These are phyloP conservation scores for Daktulosphaira vitifoliae DNA, from an alignment of 1,140 invertebrate genomes.

Conservation along the genomic window DNA sequence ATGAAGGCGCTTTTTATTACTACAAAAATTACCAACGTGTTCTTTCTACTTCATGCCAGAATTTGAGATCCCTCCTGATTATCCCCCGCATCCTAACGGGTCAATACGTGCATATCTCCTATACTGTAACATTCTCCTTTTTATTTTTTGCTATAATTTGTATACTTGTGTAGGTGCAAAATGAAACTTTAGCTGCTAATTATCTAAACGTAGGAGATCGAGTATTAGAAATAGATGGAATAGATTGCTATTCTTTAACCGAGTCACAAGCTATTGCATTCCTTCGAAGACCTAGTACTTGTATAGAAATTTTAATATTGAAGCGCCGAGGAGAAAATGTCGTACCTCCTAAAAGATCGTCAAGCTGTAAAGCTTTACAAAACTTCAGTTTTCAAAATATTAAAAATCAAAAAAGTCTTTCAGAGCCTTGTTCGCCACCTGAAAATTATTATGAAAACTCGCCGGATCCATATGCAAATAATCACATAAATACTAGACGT, in stretches of 20 bases:
- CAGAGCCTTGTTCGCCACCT: not conserved
- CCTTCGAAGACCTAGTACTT: conserved; percentile 20
- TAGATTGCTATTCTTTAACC: conserved; percentile 25
- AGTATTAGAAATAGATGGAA: conserved; percentile 34
- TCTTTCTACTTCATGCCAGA: too few relatives aligned
- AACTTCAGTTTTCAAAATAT: conserved; percentile 5
- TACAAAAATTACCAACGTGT: too few relatives aligned
- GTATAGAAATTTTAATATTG: conserved; percentile 34
- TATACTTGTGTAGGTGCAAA: conserved; percentile 35
- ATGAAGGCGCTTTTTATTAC: too few relatives aligned
- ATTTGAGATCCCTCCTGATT: too few relatives aligned
- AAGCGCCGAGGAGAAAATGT: conserved; percentile 28
- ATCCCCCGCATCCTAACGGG: too few relatives aligned
- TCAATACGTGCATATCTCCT: too few relatives aligned
- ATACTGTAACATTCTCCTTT: too few relatives aligned
- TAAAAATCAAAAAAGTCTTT: not conserved
- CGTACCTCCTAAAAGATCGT: conserved; percentile 19
- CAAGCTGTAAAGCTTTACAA: conserved; percentile 22
- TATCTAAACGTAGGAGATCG: conserved; percentile 36
- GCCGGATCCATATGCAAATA: not conserved
- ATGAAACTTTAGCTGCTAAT: conserved; percentile 35
- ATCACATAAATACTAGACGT: not conserved
- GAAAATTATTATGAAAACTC: too few relatives aligned
- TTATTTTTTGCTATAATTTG: too few relatives aligned
- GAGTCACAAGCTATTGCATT: conserved; percentile 30